Evolutionary conservation across 2,113 vertebrate genomes (phyloP).

Genomic region (Himantopus leucocephalus): DNA sequence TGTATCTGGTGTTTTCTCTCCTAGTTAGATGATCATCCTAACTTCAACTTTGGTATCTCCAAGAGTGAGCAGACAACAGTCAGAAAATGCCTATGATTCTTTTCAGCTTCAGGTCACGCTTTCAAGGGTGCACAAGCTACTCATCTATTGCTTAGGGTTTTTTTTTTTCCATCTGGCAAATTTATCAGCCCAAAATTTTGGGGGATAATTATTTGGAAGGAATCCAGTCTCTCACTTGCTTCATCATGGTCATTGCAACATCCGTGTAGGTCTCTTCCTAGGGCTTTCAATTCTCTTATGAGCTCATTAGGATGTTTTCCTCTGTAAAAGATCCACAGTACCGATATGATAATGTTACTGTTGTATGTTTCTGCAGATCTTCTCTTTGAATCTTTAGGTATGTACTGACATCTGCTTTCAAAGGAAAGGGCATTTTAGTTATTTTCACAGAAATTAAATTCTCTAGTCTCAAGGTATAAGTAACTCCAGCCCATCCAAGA

Average conservation of each 20-base stretch:
- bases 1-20: background rate
- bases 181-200: background rate
- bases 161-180: background rate
- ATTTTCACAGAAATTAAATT: background rate
- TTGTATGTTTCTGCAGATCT: accelerated
- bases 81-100: background rate
- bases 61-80: background rate
- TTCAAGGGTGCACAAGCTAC: background rate
- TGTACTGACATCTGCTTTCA: background rate
- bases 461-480: background rate
- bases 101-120: background rate
- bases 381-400: background rate
- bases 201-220: background rate
- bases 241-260: background rate
- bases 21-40: background rate
- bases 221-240: background rate
- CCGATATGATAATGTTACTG: background rate
- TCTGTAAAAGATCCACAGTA: background rate
- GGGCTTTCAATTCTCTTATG: background rate
- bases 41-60: background rate
- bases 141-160: background rate
- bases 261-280: background rate
- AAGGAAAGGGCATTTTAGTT: background rate
- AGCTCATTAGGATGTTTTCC: background rate
- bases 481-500: background rate